phyloP scores from a whole-genome alignment of 2,888 invertebrate species.

The Ormyrus thymus region DNA sequence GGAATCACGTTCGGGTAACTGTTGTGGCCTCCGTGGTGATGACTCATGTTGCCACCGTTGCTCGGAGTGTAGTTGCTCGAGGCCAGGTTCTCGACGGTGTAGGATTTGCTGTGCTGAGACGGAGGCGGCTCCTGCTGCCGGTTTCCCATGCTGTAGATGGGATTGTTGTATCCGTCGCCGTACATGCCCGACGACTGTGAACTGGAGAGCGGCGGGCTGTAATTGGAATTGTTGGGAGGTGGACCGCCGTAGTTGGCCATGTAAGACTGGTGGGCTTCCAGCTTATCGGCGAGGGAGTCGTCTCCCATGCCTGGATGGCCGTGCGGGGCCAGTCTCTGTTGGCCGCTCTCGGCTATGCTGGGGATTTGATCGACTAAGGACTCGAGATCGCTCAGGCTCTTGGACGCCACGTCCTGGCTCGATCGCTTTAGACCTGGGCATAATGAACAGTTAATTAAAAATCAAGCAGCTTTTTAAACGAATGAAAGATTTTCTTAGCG shows the following conservation, averaged over 20 bases:
- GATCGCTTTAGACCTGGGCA: slow-evolving; percentile 66
- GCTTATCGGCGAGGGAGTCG: slow-evolving; percentile 67
- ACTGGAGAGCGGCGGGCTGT: slow-evolving; percentile 71
- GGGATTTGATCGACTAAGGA: slow-evolving; percentile 95
- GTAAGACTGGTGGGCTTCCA: slow-evolving; percentile 64
- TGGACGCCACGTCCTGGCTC: slow-evolving; percentile 86
- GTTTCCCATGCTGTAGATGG: slow-evolving; percentile 68
- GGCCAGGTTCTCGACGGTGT: slow-evolving; percentile 74
- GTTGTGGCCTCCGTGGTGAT: slow-evolving; percentile 54
- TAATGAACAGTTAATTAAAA: too few relatives aligned
- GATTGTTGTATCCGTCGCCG: slow-evolving; percentile 67
- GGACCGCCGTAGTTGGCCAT: slow-evolving; percentile 60
- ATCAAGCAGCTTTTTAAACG: too few relatives aligned
- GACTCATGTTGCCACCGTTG: slow-evolving; percentile 60
- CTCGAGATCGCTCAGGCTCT: slow-evolving; percentile 90
- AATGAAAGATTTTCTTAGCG: too few relatives aligned
- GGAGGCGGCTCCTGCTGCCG: slow-evolving; percentile 66
- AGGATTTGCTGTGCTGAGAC: slow-evolving; percentile 72
- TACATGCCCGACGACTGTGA: slow-evolving; percentile 58
- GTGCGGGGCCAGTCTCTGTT: slow-evolving; percentile 68
- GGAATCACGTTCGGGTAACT: slow-evolving; percentile 74
- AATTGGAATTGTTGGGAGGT: slow-evolving; percentile 61
- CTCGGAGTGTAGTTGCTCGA: slow-evolving; percentile 74
- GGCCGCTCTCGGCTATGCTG: slow-evolving; percentile 84
- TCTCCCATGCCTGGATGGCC: slow-evolving; percentile 66